These are phyloP conservation scores for Himalopsyche kuldschensis DNA, from an alignment of 2,888 invertebrate species.

Conservation along the genomic window DNA sequence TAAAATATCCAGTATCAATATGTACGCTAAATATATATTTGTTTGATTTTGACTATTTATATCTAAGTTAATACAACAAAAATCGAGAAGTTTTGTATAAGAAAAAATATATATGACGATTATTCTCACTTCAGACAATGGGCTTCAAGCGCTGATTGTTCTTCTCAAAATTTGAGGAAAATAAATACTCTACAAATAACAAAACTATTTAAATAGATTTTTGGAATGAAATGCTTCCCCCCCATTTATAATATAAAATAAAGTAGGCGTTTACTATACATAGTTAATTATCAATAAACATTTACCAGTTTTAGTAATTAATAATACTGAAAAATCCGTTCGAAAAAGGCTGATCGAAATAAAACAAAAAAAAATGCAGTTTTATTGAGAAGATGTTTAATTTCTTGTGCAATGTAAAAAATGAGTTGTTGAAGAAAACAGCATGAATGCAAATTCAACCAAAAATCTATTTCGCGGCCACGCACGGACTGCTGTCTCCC, in stretches of 20 bases:
- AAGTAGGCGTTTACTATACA: neutral
- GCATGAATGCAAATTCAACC: constrained; percentile 7
- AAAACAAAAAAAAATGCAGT: neutral
- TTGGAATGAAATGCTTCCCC: constrained; percentile 18
- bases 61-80: neutral
- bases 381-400: neutral
- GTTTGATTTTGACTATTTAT: neutral
- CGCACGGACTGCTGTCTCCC: neutral
- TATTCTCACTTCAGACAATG: neutral
- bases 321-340: neutral
- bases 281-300: neutral
- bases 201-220: constrained; percentile 7
- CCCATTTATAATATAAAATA: constrained; percentile 4
- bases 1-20: no score
- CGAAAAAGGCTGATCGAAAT: neutral
- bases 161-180: constrained; percentile 4
- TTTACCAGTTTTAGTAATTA: neutral
- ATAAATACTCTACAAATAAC: constrained; percentile 11
- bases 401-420: neutral
- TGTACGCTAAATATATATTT: neutral
- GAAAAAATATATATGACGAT: neutral
- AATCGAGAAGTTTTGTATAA: neutral
- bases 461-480: constrained; percentile 14
- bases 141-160: neutral
- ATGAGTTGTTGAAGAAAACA: neutral